Evolutionary conservation across 2,888 invertebrate species (phyloP).

Genomic region (Cacoxenus indagator): DNA sequence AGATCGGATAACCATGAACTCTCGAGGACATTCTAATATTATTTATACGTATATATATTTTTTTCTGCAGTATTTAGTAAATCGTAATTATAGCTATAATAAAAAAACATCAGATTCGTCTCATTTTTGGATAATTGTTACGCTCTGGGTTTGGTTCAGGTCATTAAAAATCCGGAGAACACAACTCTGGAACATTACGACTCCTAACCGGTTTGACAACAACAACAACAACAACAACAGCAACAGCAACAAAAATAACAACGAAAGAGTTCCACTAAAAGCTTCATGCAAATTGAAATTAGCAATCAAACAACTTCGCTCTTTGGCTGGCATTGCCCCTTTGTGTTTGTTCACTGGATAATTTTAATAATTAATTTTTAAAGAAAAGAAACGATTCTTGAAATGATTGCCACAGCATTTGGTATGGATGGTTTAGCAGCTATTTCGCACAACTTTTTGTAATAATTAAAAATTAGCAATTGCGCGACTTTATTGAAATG

Average conservation of each 20-base stretch:
- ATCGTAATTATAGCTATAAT: too few relatives aligned
- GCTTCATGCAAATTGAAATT: conserved; percentile 57
- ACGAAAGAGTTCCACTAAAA: conserved; percentile 38
- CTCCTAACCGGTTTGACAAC: too few relatives aligned
- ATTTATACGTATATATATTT: too few relatives aligned
- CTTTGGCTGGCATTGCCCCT: conserved; percentile 26
- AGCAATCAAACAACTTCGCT: conserved; percentile 47
- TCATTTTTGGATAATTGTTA: too few relatives aligned
- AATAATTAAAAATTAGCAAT: conserved; percentile 38
- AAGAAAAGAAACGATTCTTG: not conserved
- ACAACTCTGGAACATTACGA: too few relatives aligned
- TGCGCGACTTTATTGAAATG: conserved; percentile 19
- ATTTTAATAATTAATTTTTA: conserved; percentile 31
- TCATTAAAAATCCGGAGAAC: too few relatives aligned
- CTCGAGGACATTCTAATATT: too few relatives aligned
- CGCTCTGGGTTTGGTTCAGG: too few relatives aligned
- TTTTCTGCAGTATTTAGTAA: too few relatives aligned
- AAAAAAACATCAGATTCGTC: too few relatives aligned
- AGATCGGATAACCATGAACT: too few relatives aligned
- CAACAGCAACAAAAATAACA: not conserved
- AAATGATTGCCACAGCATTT: not conserved
- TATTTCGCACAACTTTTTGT: conserved; percentile 37
- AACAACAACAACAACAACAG: too few relatives aligned
- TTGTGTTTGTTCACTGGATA: conserved; percentile 14
- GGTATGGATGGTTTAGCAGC: not conserved